phyloP scores from a whole-genome alignment of 2,888 invertebrate species.

The Drosophila lacicola region DNA sequence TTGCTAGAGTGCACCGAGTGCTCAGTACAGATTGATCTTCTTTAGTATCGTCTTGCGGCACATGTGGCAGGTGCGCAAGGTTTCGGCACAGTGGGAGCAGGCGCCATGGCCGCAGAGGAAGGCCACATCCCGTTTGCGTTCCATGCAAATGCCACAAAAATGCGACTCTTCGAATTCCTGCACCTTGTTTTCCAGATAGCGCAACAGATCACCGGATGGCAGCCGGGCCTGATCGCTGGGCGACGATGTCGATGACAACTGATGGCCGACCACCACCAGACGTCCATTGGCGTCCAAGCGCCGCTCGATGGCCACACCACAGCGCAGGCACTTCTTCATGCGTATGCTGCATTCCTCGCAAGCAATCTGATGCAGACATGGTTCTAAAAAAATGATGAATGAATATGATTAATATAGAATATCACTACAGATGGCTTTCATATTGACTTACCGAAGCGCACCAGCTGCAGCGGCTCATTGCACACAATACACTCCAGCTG shows the following conservation, averaged over 20 bases:
- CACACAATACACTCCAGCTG: constrained; percentile 89
- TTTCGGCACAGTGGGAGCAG: constrained; percentile 92
- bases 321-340: constrained; percentile 91
- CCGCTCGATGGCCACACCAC: constrained; percentile 87
- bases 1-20: constrained; percentile 33
- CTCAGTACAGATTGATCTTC: constrained; percentile 85
- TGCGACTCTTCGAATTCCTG: constrained; percentile 95
- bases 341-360: constrained; percentile 91
- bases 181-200: constrained; percentile 90
- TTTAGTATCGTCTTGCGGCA: constrained; percentile 85
- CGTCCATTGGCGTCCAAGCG: constrained; percentile 86
- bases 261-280: constrained; percentile 74
- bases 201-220: constrained; percentile 88
- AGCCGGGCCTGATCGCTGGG: constrained; percentile 85
- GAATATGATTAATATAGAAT: background rate
- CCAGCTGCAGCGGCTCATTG: constrained; percentile 88
- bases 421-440: background rate
- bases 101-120: constrained; percentile 96
- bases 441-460: constrained; percentile 85
- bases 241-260: constrained; percentile 71
- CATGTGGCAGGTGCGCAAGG: constrained; percentile 94
- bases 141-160: constrained; percentile 95
- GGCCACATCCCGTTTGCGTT: constrained; percentile 91
- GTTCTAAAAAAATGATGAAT: constrained; percentile 85
- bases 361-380: constrained; percentile 90